These are phyloP conservation scores for Gnathochromis pfefferi DNA, from an alignment of 2,113 vertebrate species.

Conservation along the genomic window DNA sequence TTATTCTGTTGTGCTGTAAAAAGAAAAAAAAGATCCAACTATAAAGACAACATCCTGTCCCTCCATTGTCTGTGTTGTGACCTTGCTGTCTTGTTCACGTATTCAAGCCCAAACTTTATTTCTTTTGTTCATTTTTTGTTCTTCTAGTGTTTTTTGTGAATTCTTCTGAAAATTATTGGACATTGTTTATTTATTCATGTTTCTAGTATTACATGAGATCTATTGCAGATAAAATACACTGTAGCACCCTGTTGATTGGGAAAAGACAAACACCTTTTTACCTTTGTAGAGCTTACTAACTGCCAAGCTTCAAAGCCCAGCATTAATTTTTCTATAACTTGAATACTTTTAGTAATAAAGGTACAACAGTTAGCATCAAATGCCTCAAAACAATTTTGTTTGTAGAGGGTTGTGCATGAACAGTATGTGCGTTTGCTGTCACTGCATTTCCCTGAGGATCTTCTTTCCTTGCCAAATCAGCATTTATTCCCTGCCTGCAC, in stretches of 20 bases:
- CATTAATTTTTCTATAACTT: not conserved
- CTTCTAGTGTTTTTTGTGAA: not conserved
- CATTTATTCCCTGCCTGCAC: not conserved
- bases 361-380: not conserved
- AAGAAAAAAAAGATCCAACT: not conserved
- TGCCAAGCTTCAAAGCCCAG: not conserved
- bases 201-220: not conserved
- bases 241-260: not conserved
- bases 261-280: not conserved
- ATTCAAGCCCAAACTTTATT: not conserved
- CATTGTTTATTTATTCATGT: not conserved
- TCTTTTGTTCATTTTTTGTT: not conserved
- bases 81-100: not conserved
- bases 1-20: not conserved
- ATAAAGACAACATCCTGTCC: not conserved
- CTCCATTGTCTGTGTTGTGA: not conserved
- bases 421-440: not conserved
- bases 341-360: not conserved
- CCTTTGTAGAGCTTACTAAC: not conserved
- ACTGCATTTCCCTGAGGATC: not conserved
- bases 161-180: not conserved
- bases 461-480: not conserved
- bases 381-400: not conserved
- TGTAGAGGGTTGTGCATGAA: not conserved
- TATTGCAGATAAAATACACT: not conserved